Percentiles rank a stretch among this genome's conserved stretches.
Evolutionary conservation across 1,140 invertebrate genomes (phyloP).

Genomic region (Chironomus striatipennis): DNA sequence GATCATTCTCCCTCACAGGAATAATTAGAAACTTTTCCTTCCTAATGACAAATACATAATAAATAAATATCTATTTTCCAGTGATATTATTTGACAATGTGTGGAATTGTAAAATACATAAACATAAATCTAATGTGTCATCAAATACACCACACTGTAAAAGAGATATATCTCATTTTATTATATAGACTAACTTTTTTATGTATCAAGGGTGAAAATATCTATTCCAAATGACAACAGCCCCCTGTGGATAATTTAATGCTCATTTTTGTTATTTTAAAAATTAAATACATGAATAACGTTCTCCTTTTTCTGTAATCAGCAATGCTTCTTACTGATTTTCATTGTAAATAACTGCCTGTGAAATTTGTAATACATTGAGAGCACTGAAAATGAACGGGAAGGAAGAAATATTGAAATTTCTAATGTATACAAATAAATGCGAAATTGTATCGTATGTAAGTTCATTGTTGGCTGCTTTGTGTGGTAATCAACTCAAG

Average conservation of each 20-base stretch:
- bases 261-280: constrained; percentile 14
- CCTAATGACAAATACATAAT: background rate
- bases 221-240: background rate
- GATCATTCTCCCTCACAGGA: background rate
- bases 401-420: background rate
- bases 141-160: background rate
- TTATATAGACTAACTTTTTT: no score
- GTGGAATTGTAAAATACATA: background rate
- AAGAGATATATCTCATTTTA: no score
- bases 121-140: constrained; percentile 7
- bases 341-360: background rate
- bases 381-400: no score
- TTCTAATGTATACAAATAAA: background rate
- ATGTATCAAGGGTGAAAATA: no score
- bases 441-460: background rate
- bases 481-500: no score
- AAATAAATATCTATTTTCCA: background rate
- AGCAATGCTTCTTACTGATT: background rate
- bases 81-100: background rate
- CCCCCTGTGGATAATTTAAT: constrained; percentile 12
- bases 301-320: background rate
- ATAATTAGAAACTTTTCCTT: background rate
- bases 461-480: no score
- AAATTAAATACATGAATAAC: constrained; percentile 2
- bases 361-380: constrained; percentile 1